Conservation (phyloP, 1,140 invertebrate genomes). For the Drosophila takahashii region DNA sequence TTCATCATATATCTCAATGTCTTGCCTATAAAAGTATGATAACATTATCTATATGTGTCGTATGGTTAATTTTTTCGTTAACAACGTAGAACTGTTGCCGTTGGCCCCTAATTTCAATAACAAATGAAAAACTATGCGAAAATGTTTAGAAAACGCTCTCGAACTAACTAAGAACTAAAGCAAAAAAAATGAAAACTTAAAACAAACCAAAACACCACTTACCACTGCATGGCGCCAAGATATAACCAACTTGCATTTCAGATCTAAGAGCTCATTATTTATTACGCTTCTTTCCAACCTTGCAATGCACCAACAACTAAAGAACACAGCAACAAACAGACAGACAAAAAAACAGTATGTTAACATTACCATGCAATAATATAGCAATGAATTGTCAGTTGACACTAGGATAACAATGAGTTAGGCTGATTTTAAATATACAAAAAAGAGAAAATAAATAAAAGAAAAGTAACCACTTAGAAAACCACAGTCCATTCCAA, state of each 20-base stretch:
- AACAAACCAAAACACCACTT: constrained; percentile 29
- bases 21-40: constrained; percentile 54
- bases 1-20: constrained; percentile 65
- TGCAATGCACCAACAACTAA: constrained; percentile 37
- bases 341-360: constrained; percentile 38
- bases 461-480: constrained; percentile 16
- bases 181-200: constrained; percentile 5
- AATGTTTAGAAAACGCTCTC: constrained; percentile 40
- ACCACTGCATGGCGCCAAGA: constrained; percentile 63
- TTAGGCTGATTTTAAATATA: constrained; percentile 52
- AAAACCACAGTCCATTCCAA: constrained; percentile 31
- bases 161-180: constrained; percentile 29
- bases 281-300: constrained; percentile 44
- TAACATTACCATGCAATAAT: constrained; percentile 40
- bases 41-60: constrained; percentile 63
- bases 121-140: constrained; percentile 36
- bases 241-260: constrained; percentile 36
- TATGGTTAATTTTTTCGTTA: constrained; percentile 67
- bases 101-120: constrained; percentile 33
- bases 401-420: constrained; percentile 43
- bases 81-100: constrained; percentile 61
- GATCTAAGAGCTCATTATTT: constrained; percentile 40
- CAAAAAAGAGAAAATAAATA: background rate
- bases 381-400: constrained; percentile 51
- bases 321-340: constrained; percentile 36